Percentiles rank a stretch among this genome's conserved stretches.
Conservation (phyloP, 2,888 invertebrate genomes). For the Eristalis tenax region DNA sequence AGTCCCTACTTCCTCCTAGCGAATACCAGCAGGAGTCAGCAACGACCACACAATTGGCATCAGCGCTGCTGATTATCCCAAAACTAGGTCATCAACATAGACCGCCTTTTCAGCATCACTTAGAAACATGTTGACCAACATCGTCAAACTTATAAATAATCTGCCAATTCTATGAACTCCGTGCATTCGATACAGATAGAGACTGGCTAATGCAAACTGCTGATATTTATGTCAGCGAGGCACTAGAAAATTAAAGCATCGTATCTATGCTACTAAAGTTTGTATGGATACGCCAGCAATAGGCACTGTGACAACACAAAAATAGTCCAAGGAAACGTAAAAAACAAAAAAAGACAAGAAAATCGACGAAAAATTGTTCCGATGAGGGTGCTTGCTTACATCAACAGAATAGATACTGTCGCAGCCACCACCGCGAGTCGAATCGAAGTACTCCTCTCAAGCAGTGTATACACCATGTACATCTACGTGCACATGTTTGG, state of each 20-base stretch:
- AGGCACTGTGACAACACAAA: conserved; percentile 47
- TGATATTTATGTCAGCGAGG: conserved; percentile 55
- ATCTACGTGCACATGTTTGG: neutral
- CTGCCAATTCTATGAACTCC: conserved; percentile 46
- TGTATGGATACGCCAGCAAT: conserved; percentile 23
- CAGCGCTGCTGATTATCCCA: conserved; percentile 23
- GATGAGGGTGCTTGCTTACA: conserved; percentile 33
- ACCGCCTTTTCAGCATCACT: conserved; percentile 30
- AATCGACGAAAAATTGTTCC: conserved; percentile 24
- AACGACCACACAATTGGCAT: conserved; percentile 32
- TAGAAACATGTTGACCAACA: conserved; percentile 58
- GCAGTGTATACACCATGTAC: conserved; percentile 1
- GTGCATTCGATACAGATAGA: conserved; percentile 47
- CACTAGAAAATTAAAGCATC: conserved; percentile 37
- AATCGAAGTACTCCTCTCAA: conserved; percentile 24
- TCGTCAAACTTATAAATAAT: conserved; percentile 62
- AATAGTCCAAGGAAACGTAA: conserved; percentile 67
- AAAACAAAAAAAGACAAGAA: conserved; percentile 44
- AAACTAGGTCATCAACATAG: conserved; percentile 64
- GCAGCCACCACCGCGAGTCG: neutral
- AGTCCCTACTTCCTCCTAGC: neutral
- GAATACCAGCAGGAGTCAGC: neutral
- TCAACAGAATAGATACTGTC: conserved; percentile 32
- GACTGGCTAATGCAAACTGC: conserved; percentile 55
- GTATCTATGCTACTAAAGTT: conserved; percentile 28